Evolutionary conservation across 2,113 vertebrate genomes (phyloP).

Genomic region (Macheiramphus alcinus): DNA sequence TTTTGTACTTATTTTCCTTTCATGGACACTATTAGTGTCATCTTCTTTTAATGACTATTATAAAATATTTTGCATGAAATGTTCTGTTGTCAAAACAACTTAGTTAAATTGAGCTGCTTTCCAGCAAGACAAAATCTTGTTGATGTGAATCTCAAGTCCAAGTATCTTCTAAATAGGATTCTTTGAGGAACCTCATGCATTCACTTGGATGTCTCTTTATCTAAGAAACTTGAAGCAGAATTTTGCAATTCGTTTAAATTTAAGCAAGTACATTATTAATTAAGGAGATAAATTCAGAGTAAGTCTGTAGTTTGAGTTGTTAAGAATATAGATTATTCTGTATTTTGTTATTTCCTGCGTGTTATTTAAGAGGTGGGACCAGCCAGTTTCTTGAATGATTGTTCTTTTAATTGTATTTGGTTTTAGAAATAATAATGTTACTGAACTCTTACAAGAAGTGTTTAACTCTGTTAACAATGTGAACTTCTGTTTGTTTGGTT

Average conservation of each 20-base stretch:
- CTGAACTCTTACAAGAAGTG: not conserved
- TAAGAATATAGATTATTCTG: not conserved
- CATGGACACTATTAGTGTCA: not conserved
- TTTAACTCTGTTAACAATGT: not conserved
- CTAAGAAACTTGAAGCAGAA: slow-evolving; percentile 12
- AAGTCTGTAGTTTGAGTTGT: not conserved
- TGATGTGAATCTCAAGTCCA: not conserved
- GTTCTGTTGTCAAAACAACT: not conserved
- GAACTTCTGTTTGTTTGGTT: not conserved
- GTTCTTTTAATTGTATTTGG: not conserved
- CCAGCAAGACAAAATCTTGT: not conserved
- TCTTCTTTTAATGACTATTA: not conserved
- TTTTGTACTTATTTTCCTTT: slow-evolving; percentile 19
- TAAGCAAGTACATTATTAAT: not conserved
- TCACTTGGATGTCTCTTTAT: not conserved
- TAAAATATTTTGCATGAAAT: not conserved
- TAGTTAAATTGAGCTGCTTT: slow-evolving; percentile 16
- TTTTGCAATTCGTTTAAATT: not conserved
- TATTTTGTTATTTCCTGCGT: not conserved
- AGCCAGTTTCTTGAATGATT: not conserved
- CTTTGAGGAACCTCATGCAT: not conserved
- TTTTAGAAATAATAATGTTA: not conserved
- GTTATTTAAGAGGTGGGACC: not conserved
- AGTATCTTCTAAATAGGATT: not conserved
- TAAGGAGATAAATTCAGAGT: not conserved